Evolutionary conservation across 2,888 invertebrate genomes (phyloP).

Genomic region (Eulithis prunata): DNA sequence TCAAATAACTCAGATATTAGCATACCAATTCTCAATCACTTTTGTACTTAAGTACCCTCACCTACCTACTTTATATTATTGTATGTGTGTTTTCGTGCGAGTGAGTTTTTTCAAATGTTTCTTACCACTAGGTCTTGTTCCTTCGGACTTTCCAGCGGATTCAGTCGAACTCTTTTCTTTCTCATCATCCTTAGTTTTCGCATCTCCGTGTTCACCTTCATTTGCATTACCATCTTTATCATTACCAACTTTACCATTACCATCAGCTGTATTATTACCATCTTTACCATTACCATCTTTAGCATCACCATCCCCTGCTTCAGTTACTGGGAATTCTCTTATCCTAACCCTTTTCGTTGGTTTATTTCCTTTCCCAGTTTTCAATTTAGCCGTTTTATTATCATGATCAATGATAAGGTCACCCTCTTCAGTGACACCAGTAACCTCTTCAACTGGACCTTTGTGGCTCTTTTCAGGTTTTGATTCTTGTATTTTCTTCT

Average conservation of each 20-base stretch:
- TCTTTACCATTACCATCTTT: conserved; percentile 37
- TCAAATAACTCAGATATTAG: too few species aligned
- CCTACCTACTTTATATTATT: too few species aligned
- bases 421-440: conserved; percentile 50
- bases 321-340: conserved; percentile 47
- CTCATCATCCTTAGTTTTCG: conserved; percentile 31
- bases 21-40: too few species aligned
- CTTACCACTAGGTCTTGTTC: conserved; percentile 46
- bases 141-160: conserved; percentile 32
- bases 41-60: too few species aligned
- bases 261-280: too few species aligned
- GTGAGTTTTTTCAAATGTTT: too few species aligned
- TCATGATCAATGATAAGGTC: conserved; percentile 60
- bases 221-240: conserved; percentile 29
- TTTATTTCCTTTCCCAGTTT: conserved; percentile 31
- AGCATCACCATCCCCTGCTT: conserved; percentile 33
- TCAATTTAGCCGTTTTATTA: conserved; percentile 54
- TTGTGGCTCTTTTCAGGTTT: conserved; percentile 35
- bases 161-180: conserved; percentile 29
- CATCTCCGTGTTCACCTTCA: conserved; percentile 36
- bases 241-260: conserved; percentile 28
- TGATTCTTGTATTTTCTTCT: conserved; percentile 43
- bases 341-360: conserved; percentile 50
- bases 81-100: too few species aligned
- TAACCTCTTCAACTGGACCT: conserved; percentile 39